Base-by-base conservation (phyloP, 2,113 vertebrate species). In the Podilymbus podiceps region DNA sequence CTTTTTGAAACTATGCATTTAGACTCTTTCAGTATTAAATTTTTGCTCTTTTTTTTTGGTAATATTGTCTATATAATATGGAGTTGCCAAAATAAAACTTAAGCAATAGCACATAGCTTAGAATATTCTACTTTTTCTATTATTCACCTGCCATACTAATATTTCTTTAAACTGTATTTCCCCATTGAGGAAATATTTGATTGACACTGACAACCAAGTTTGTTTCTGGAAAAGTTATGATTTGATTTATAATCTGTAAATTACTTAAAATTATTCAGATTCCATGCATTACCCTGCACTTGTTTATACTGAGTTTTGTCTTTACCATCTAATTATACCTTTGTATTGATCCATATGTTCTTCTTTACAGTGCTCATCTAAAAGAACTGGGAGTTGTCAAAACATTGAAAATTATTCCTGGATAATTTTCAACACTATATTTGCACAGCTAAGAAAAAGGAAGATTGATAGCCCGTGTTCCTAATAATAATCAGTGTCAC, bases 351-450 rank as follows among this genome's bases (percentile, higher is more conserved):
- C 49, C 15, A 15, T 42, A 52, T n/a, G 46, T 78, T 79, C n/a
- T 72, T 85, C 79, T 75, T 96, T 72, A 80, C 59, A 77, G 75
- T 1, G 0, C 42, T 91, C 53, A 46, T 85, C 66, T 93, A 11
- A 69, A 91, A 76, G 59, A 33, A 72, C 56, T 79, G 58, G 16
- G 63, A 89, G 47, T 75, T 88, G 85, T 94, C 88, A 93, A 90
- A 95, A 85, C 62, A 82, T 24, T 87, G 60, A 74, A 91, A 86
- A 72, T 82, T 91, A 82, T 81, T 75, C 35, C 27, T 92, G 86
- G 47, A 85, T 91, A 44, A 89, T 82, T 91, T 96, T 89, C 84
- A 93, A 22, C 47, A 63, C 59, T 92, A 15, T 75, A 78, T 89
- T 81, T 93, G 69, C 49, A 64, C 62, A 64, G 44, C 60, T 82